Evolutionary conservation across 1,140 invertebrate genomes (phyloP).

Genomic region (Drosophila lowei): DNA sequence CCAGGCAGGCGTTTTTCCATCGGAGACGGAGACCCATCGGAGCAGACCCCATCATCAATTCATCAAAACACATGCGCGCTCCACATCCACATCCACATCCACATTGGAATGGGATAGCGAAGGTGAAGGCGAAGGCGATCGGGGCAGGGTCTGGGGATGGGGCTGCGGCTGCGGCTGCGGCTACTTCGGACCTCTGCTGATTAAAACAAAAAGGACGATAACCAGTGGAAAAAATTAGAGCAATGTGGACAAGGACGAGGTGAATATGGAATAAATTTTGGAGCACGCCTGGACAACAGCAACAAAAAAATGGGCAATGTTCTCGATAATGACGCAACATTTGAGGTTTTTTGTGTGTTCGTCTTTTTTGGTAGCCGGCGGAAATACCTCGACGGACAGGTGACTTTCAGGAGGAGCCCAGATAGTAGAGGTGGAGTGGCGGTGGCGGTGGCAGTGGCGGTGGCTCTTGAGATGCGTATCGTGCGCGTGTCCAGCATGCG

Average conservation of each 20-base stretch:
- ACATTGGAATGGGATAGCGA: conserved; percentile 7
- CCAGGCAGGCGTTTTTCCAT: conserved; percentile 44
- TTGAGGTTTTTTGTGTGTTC: conserved; percentile 66
- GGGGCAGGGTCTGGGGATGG: conserved; percentile 1
- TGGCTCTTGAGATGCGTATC: conserved; percentile 34
- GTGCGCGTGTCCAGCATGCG: conserved; percentile 71
- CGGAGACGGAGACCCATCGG: neutral
- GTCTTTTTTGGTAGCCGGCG: conserved; percentile 48
- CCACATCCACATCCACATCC: neutral
- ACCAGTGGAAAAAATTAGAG: conserved; percentile 81
- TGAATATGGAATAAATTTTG: conserved; percentile 81
- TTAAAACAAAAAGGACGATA: conserved; percentile 79
- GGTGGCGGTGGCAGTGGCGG: conserved; percentile 1
- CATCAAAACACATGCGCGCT: conserved; percentile 65
- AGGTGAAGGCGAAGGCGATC: conserved; percentile 20
- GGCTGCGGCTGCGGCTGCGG: too few relatives aligned
- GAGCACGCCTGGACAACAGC: neutral
- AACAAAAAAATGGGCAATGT: conserved; percentile 26
- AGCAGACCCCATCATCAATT: conserved; percentile 81
- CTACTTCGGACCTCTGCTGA: conserved; percentile 29
- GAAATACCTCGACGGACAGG: conserved; percentile 71
- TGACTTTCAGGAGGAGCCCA: conserved; percentile 49
- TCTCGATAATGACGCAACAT: conserved; percentile 77
- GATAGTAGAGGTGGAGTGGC: neutral
- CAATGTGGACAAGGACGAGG: conserved; percentile 48